Percentiles rank a stretch among this genome's conserved stretches.
phyloP scores from a whole-genome alignment of 2,888 invertebrate genomes.

The Panorpa germanica region DNA sequence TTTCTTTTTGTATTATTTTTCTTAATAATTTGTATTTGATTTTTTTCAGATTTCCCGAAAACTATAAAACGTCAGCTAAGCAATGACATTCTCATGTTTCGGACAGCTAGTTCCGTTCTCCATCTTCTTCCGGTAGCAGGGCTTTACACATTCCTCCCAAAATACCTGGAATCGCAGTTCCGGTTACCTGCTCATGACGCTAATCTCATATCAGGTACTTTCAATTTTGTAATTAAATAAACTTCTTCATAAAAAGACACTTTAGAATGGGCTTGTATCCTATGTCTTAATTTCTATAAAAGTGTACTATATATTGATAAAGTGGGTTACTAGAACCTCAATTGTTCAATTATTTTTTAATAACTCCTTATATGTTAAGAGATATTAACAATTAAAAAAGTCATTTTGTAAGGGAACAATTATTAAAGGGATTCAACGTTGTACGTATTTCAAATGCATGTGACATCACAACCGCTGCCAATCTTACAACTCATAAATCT shows the following conservation, averaged over 20 bases:
- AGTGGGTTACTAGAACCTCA: too few species aligned
- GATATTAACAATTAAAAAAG: too few species aligned
- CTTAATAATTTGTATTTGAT: constrained; percentile 3
- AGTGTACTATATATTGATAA: too few species aligned
- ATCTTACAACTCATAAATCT: too few species aligned
- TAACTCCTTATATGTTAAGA: too few species aligned
- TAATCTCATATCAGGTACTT: constrained; percentile 82
- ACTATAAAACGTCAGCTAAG: constrained; percentile 63
- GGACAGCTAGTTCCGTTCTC: constrained; percentile 77
- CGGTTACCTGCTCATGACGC: constrained; percentile 74
- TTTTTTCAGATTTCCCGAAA: constrained; percentile 48
- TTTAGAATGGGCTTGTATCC: constrained; percentile 4
- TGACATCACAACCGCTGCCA: too few species aligned
- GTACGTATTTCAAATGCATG: too few species aligned
- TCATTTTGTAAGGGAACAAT: too few species aligned
- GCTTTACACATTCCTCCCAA: constrained; percentile 81
- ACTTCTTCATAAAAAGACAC: constrained; percentile 2
- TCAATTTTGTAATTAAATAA: constrained; percentile 14
- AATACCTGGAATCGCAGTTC: constrained; percentile 86
- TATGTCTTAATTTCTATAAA: too few species aligned
- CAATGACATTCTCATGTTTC: constrained; percentile 81
- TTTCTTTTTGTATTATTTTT: too few species aligned
- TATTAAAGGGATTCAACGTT: too few species aligned
- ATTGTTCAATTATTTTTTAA: too few species aligned
- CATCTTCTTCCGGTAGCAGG: constrained; percentile 84